Percentiles rank a stretch among this genome's conserved stretches.
phyloP scores from a whole-genome alignment of 2,888 invertebrate genomes.

The Agonopterix heracliana region DNA sequence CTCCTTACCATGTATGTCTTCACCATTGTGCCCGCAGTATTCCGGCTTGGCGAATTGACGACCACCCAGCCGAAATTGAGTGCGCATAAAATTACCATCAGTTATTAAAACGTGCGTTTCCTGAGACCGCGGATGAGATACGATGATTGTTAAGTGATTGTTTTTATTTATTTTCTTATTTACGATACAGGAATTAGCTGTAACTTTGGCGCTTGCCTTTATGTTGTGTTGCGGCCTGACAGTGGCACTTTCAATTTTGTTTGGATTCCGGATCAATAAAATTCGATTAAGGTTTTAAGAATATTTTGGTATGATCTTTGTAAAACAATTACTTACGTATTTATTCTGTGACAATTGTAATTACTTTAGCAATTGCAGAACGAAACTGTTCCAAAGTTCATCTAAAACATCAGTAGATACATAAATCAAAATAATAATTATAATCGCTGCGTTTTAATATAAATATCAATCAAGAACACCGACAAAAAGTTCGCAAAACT shows the following conservation, averaged over 20 bases:
- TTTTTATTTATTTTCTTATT: constrained; percentile 17
- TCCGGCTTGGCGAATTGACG: constrained; percentile 11
- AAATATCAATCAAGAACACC: neutral
- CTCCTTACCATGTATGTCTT: constrained; percentile 1
- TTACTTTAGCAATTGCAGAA: too few relatives aligned
- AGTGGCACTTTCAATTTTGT: constrained; percentile 1
- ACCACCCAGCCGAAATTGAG: constrained; percentile 39
- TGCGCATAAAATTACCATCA: constrained; percentile 52
- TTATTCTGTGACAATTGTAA: too few relatives aligned
- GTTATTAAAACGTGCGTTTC: constrained; percentile 34
- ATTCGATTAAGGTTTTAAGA: too few relatives aligned
- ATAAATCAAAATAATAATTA: too few relatives aligned
- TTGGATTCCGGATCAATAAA: neutral
- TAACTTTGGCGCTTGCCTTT: neutral
- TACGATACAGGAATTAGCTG: constrained; percentile 18
- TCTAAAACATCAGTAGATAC: too few relatives aligned
- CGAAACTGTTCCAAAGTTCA: too few relatives aligned
- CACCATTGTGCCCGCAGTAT: neutral
- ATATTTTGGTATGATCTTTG: too few relatives aligned
- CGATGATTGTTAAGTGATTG: constrained; percentile 22
- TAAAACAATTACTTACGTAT: too few relatives aligned
- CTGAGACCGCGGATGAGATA: constrained; percentile 23
- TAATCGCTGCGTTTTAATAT: too few relatives aligned
- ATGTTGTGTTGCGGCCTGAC: neutral
- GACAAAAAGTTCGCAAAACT: constrained; percentile 15